A percentile compares a stretch with the other conserved stretches of the same genome.
Evolutionary conservation across 2,113 vertebrate genomes (phyloP).

Genomic region (Pluvianellus socialis): DNA sequence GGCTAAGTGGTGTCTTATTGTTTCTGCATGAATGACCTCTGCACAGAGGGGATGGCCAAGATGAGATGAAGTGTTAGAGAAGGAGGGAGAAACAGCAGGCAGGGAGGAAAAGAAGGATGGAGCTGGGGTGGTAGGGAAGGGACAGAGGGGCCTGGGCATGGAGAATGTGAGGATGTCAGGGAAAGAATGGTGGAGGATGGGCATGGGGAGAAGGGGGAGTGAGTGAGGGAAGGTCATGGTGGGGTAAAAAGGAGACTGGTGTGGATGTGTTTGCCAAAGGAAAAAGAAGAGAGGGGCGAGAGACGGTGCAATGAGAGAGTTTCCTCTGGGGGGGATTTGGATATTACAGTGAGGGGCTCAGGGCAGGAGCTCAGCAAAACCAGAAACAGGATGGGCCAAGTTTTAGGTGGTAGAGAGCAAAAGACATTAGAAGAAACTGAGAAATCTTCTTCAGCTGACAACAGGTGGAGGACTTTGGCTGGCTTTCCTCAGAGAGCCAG

Average conservation of each 20-base stretch:
- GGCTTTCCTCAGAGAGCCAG: neutral
- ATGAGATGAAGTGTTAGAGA: neutral
- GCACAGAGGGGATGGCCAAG: neutral
- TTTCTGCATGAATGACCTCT: neutral
- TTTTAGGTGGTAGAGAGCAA: neutral
- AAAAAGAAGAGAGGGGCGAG: neutral
- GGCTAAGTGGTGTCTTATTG: neutral
- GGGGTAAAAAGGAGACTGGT: neutral
- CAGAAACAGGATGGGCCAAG: neutral
- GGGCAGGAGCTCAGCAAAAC: neutral
- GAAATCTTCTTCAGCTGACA: neutral
- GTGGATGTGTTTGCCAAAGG: neutral
- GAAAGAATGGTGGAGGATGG: neutral
- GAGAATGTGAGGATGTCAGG: neutral
- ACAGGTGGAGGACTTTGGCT: neutral
- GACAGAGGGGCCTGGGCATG: neutral
- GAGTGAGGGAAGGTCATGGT: neutral
- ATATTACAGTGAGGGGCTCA: neutral
- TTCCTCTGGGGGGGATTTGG: neutral
- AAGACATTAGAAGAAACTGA: neutral
- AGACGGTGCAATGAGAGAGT: neutral
- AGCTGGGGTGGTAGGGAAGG: neutral
- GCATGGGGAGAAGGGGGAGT: neutral
- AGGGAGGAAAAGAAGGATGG: neutral
- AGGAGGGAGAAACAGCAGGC: neutral